Evolutionary conservation across 2,113 vertebrate species (phyloP), one percentile per base, ranked within the genome.

Genomic region (Rhinoptilus africanus): DNA sequence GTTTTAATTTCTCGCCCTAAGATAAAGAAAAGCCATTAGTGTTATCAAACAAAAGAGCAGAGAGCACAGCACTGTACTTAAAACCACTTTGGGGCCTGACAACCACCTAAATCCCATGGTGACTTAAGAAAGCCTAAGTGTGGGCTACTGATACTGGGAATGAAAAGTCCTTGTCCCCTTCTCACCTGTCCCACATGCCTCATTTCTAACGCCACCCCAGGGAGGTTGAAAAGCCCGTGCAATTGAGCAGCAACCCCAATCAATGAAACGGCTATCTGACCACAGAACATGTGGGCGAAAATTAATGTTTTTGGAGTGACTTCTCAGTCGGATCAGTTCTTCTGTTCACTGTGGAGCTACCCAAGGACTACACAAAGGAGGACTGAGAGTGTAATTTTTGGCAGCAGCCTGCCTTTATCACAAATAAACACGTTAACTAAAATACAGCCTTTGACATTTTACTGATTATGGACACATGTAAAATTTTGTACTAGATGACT

Each of bases 301-400:
- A 79, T 8, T 8, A 4, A 16, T 4, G 6, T 64, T 71, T 39
- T 51, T 9, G 27, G 41, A 83, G 21, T 21, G 56, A 68, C 8
- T 60, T 69, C 24, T 64, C 67, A 83, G 34, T 5, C 39, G 66
- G 24, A 56, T 34, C 26, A 34, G n/a, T 68, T 59, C 2, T 66
- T 48, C 19, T 63, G 3, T 9, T 68, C 57, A 37, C 15, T 10
- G 16, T 9, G 34, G 53, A 82, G 30, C 23, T 68, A 51, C 1
- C 26, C 4, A 41, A 85, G 51, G 48, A 20, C 17, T 37, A 35
- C 24, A 41, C 28, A 41, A 54, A 60, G 13, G 26, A 74, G 24
- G 27, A 83, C 9, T 0, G 1, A 45, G 27, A 56, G 9, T 6
- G 8, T 30, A n/a, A 50, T 4, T 63, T 24, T 45, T 5, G 24